A percentile compares a stretch with the other conserved stretches of the same genome.
Conservation (phyloP, 2,888 invertebrate species). For the Pteria penguin region DNA sequence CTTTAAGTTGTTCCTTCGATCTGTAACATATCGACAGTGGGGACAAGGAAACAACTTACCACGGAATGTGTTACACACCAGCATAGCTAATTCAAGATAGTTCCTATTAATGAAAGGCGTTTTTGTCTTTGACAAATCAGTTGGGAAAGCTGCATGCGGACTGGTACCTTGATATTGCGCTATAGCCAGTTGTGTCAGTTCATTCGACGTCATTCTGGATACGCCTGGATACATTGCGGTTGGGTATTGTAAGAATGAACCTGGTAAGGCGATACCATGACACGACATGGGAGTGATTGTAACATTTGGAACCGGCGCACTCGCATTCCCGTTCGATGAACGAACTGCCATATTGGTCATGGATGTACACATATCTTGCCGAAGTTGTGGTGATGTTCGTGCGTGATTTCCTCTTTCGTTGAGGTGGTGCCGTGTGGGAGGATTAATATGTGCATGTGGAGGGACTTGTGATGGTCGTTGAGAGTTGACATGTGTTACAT, state of each 20-base stretch:
- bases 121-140: slow-evolving; percentile 67
- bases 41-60: slow-evolving; percentile 76
- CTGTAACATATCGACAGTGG: slow-evolving; percentile 79
- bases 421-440: background rate
- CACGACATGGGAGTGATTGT: slow-evolving; percentile 48
- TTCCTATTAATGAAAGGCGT: slow-evolving; percentile 71
- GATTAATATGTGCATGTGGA: slow-evolving; percentile 6
- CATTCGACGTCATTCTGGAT: slow-evolving; percentile 43
- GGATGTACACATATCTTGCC: slow-evolving; percentile 48
- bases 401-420: background rate
- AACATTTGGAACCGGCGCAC: slow-evolving; percentile 49
- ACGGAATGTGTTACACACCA: slow-evolving; percentile 75
- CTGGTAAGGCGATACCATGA: slow-evolving; percentile 50
- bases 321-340: background rate
- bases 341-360: slow-evolving; percentile 44
- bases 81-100: slow-evolving; percentile 74
- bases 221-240: slow-evolving; percentile 50
- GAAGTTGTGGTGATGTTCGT: background rate
- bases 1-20: slow-evolving; percentile 80
- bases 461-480: background rate
- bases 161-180: slow-evolving; percentile 57
- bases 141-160: slow-evolving; percentile 54
- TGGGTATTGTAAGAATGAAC: slow-evolving; percentile 64
- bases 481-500: too few relatives aligned
- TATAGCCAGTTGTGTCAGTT: slow-evolving; percentile 55